Conservation (phyloP, 2,797 vertebrate genomes). For the Toxotes lorentzi region DNA sequence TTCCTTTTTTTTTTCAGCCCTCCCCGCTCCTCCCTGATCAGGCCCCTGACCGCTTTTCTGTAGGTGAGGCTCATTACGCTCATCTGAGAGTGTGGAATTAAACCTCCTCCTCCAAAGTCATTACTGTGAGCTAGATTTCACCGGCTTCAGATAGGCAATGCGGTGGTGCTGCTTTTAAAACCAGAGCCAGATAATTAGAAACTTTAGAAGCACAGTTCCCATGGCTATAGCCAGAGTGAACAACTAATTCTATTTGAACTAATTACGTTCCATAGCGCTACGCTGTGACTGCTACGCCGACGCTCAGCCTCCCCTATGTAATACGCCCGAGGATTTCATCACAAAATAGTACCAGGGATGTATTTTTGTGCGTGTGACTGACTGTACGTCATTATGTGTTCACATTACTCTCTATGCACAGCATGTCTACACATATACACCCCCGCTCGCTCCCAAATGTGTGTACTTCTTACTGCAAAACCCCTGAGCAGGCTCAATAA, state of each 20-base stretch:
- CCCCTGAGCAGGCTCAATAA: constrained; percentile 31
- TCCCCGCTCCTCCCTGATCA: constrained; percentile 64
- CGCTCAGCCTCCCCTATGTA: constrained; percentile 72
- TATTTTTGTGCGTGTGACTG: constrained; percentile 63
- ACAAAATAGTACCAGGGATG: constrained; percentile 70
- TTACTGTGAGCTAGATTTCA: constrained; percentile 84
- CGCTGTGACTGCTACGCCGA: constrained; percentile 74
- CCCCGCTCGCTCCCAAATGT: constrained; percentile 44
- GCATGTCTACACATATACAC: constrained; percentile 38
- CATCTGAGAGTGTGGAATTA: constrained; percentile 78
- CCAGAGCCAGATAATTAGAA: constrained; percentile 85
- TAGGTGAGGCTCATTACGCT: constrained; percentile 80
- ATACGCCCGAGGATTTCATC: constrained; percentile 78
- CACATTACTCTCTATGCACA: constrained; percentile 47
- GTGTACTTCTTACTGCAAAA: constrained; percentile 44
- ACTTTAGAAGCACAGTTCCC: constrained; percentile 86
- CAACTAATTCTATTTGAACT: constrained; percentile 86
- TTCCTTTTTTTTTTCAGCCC: constrained; percentile 38
- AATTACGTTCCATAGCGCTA: constrained; percentile 84
- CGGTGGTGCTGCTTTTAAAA: constrained; percentile 84
- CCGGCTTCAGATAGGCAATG: constrained; percentile 81
- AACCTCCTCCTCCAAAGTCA: constrained; percentile 83
- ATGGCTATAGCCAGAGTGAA: constrained; percentile 84
- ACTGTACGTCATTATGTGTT: constrained; percentile 45
- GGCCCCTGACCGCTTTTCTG: constrained; percentile 78